These are phyloP conservation scores for Trachythela sp. DNA, from an alignment of 64 coral and sea anemone species.

Conservation along the genomic window DNA sequence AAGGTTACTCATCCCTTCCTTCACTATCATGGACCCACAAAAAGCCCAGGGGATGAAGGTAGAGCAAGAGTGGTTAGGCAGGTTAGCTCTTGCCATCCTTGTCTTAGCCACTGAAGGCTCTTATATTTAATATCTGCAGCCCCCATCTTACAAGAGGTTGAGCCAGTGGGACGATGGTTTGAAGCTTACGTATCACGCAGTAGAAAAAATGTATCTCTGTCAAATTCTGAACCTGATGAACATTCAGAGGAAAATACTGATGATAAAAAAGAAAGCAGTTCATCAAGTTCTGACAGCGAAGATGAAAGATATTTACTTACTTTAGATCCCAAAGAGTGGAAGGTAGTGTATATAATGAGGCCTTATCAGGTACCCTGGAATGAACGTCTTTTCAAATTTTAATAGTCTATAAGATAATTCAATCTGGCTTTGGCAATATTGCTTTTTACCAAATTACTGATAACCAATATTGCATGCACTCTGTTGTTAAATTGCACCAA, in stretches of 20 bases:
- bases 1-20: too few species aligned
- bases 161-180: conserved; percentile 93
- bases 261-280: conserved; percentile 50
- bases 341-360: conserved; percentile 33
- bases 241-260: conserved; percentile 44
- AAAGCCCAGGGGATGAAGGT: too few species aligned
- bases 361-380: not conserved
- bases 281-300: conserved; percentile 66
- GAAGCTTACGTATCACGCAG: conserved; percentile 72
- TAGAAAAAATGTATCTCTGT: conserved; percentile 54
- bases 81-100: too few species aligned
- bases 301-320: conserved; percentile 83
- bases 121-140: conserved; percentile 55
- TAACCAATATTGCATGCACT: too few species aligned
- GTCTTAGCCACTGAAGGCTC: too few species aligned
- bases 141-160: conserved; percentile 59
- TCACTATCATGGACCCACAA: too few species aligned
- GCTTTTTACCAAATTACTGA: not conserved
- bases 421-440: not conserved
- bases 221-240: conserved; percentile 50
- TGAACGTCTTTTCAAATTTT: not conserved
- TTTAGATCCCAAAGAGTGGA: conserved; percentile 82
- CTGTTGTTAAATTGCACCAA: not conserved
- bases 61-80: too few species aligned
- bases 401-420: not conserved